These are phyloP conservation scores for Brachypalpus laphriformis DNA, from an alignment of 2,888 invertebrate species.

Conservation along the genomic window DNA sequence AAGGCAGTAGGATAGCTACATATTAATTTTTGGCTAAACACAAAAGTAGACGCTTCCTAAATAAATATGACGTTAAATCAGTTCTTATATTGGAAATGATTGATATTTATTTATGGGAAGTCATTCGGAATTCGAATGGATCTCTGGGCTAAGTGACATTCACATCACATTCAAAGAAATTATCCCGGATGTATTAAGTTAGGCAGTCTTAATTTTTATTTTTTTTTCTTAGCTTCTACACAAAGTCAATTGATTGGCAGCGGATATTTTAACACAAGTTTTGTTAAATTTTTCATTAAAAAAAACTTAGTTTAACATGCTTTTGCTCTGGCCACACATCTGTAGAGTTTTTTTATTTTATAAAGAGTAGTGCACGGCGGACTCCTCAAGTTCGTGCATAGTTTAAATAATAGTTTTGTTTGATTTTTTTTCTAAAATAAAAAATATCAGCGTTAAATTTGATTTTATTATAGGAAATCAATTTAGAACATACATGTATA, in stretches of 20 bases:
- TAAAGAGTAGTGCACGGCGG: background rate
- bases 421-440: background rate
- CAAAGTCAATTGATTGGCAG: background rate
- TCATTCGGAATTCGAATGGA: background rate
- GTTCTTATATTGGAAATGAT: background rate
- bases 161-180: background rate
- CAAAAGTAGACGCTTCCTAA: background rate
- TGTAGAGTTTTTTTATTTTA: too few species aligned
- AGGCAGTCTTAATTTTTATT: background rate
- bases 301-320: background rate
- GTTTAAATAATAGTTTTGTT: background rate
- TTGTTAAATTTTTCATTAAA: background rate
- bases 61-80: background rate
- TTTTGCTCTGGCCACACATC: background rate
- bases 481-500: background rate
- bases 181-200: background rate
- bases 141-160: background rate
- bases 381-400: background rate
- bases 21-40: background rate
- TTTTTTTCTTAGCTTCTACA: background rate
- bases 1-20: constrained; percentile 19
- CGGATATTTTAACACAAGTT: too few species aligned
- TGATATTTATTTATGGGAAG: background rate
- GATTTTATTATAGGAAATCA: constrained; percentile 13
- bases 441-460: background rate